Percentiles rank a stretch among this genome's conserved stretches.
phyloP scores from a whole-genome alignment of 2,888 invertebrate species.

The Myopa testacea region DNA sequence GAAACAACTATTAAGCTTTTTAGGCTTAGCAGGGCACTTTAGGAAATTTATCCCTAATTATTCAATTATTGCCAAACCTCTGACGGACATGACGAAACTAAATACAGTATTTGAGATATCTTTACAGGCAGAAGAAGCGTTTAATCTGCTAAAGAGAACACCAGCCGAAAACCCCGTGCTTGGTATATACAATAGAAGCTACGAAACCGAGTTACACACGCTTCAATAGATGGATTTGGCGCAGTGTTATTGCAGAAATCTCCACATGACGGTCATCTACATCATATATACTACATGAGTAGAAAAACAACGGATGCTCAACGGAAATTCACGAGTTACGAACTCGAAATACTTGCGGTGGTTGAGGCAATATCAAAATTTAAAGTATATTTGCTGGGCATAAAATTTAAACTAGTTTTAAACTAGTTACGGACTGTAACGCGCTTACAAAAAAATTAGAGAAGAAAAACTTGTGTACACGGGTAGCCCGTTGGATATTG shows the following conservation, averaged over 20 bases:
- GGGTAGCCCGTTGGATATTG: conserved; percentile 46
- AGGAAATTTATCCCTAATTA: conserved; percentile 50
- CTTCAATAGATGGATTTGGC: conserved; percentile 39
- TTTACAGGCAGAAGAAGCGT: conserved; percentile 13
- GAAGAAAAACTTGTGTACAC: conserved; percentile 45
- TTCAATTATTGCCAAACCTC: conserved; percentile 24
- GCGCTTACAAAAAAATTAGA: conserved; percentile 44
- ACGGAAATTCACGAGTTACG: conserved; percentile 40
- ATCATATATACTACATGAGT: conserved; percentile 39
- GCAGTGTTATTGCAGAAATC: conserved; percentile 37
- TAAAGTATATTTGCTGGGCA: conserved; percentile 49
- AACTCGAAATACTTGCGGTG: conserved; percentile 41
- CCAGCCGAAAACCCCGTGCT: conserved; percentile 30
- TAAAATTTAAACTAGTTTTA: conserved; percentile 47
- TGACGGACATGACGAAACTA: conserved; percentile 38
- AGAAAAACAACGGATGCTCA: conserved; percentile 35
- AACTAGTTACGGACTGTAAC: conserved; percentile 47
- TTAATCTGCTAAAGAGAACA: conserved; percentile 29
- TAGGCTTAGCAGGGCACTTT: conserved; percentile 56
- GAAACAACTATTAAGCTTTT: conserved; percentile 54
- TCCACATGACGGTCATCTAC: conserved; percentile 21
- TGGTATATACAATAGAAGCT: conserved; percentile 29
- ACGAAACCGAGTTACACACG: conserved; percentile 39
- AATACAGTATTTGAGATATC: conserved; percentile 25
- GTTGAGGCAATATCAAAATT: conserved; percentile 51